Evolutionary conservation across 2,113 vertebrate genomes (phyloP).

Genomic region (Columba livia): DNA sequence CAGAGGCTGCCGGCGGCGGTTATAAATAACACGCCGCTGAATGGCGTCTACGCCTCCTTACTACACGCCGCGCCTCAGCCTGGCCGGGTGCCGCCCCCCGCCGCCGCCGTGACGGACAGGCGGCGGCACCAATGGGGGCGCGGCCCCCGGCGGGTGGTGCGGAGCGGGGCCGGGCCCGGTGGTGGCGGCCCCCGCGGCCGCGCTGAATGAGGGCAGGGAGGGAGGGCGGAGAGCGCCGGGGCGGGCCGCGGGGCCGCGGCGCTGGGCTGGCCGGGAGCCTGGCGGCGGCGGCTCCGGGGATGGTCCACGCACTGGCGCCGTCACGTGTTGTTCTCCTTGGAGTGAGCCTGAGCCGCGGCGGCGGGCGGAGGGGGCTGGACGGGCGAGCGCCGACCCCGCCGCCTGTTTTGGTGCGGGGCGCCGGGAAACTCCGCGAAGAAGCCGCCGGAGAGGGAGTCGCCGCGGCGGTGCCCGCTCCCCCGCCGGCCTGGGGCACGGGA

Average conservation of each 20-base stretch:
- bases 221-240: neutral
- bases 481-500: conserved; percentile 27
- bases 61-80: conserved; percentile 49
- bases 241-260: conserved; percentile 10
- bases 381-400: conserved; percentile 62
- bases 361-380: conserved; percentile 53
- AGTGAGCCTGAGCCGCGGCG: conserved; percentile 62
- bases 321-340: conserved; percentile 72
- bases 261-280: conserved; percentile 35
- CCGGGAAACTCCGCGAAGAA: conserved; percentile 23
- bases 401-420: conserved; percentile 68
- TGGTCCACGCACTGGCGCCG: conserved; percentile 68
- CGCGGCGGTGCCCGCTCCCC: neutral
- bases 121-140: neutral
- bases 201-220: conserved; percentile 25
- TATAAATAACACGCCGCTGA: conserved; percentile 47
- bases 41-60: conserved; percentile 63
- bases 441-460: conserved; percentile 6
- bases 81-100: conserved; percentile 60
- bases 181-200: too few relatives aligned
- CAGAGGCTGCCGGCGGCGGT: neutral
- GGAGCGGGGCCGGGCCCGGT: too few relatives aligned
- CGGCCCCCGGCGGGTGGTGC: neutral
- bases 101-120: conserved; percentile 55
- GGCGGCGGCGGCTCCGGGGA: conserved; percentile 42